Evolutionary conservation across 2,113 vertebrate species (phyloP).

Genomic region (Spea bombifrons): DNA sequence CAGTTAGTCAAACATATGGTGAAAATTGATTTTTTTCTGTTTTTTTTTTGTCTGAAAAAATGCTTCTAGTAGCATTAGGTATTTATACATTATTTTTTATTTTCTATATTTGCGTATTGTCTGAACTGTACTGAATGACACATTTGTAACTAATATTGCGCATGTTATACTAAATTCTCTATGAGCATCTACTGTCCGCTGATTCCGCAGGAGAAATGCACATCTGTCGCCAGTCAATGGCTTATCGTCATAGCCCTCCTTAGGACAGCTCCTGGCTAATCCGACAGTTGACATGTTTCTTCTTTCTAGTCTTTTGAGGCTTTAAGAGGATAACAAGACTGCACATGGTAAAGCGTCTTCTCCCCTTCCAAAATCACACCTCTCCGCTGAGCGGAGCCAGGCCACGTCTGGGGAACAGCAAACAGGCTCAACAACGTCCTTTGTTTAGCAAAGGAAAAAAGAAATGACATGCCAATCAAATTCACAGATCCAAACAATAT

Average conservation of each 20-base stretch:
- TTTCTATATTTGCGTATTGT: too few species aligned
- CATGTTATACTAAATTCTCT: neutral
- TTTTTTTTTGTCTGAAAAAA: too few species aligned
- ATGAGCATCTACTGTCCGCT: neutral
- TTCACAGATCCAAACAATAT: too few species aligned
- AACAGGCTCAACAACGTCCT: conserved; percentile 4
- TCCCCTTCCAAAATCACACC: conserved; percentile 4
- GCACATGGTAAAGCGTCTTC: conserved; percentile 12
- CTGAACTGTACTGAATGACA: neutral
- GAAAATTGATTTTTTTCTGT: too few species aligned
- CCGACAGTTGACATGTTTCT: conserved; percentile 30
- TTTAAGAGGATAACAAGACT: conserved; percentile 34
- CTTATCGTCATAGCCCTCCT: conserved; percentile 3
- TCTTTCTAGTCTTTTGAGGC: conserved; percentile 21
- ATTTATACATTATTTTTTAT: too few species aligned
- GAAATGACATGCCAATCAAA: neutral
- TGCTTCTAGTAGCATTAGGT: too few species aligned
- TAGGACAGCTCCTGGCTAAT: conserved; percentile 9
- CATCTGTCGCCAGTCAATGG: neutral
- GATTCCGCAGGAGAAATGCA: neutral
- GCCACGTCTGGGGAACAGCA: conserved; percentile 10
- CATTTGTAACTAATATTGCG: neutral
- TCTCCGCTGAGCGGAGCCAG: conserved; percentile 25
- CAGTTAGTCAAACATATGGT: too few species aligned
- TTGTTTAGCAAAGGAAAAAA: neutral